Evolutionary conservation across 92 coral and sea anemone species (phyloP).

Genomic region (Phenganax stokvisi): DNA sequence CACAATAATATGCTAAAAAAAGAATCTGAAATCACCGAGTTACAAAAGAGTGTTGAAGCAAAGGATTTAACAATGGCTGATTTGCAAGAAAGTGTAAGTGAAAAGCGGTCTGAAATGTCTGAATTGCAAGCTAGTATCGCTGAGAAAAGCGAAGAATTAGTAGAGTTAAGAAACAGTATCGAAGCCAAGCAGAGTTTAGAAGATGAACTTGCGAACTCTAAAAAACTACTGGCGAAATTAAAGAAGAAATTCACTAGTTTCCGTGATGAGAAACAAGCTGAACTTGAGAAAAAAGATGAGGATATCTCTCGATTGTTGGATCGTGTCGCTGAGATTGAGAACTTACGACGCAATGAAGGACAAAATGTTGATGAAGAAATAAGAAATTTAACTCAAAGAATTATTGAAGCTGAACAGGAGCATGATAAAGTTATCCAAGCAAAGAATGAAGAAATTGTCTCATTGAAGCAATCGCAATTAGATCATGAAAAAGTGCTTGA

Average conservation of each 20-base stretch:
- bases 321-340: constrained; percentile 31
- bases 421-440: constrained; percentile 10
- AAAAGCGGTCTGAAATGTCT: not conserved
- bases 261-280: constrained; percentile 34
- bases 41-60: not conserved
- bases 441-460: not conserved
- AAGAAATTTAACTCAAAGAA: constrained; percentile 12
- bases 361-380: constrained; percentile 31
- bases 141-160: constrained; percentile 1
- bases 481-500: constrained; percentile 35
- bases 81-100: not conserved
- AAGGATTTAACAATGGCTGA: not conserved
- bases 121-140: not conserved
- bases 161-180: not conserved
- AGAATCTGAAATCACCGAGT: constrained; percentile 7
- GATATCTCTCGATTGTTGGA: constrained; percentile 30
- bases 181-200: constrained; percentile 1
- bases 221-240: constrained; percentile 27
- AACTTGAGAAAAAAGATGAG: constrained; percentile 29
- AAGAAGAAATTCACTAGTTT: constrained; percentile 27
- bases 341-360: constrained; percentile 27
- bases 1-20: not conserved
- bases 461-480: constrained; percentile 39
- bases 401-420: constrained; percentile 6
- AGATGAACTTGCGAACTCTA: constrained; percentile 12